These are phyloP conservation scores for Parotocinclus haroldoi DNA, from an alignment of 2,797 vertebrate species.

Conservation along the genomic window DNA sequence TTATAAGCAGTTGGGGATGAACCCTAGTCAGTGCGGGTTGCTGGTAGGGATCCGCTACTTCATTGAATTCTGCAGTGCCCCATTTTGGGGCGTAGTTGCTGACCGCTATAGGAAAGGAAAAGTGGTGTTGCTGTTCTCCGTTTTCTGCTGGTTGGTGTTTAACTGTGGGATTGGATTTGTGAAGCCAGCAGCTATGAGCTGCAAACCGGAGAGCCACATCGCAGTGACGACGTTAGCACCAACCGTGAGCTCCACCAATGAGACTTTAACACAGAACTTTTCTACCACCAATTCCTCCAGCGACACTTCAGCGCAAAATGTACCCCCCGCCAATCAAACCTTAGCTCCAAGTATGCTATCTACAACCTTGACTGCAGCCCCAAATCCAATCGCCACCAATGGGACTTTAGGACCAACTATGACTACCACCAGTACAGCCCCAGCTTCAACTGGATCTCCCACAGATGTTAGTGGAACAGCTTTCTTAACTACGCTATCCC, in stretches of 20 bases:
- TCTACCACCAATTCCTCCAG: background rate
- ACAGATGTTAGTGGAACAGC: background rate
- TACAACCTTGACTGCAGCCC: background rate
- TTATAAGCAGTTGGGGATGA: constrained; percentile 95
- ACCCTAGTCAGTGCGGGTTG: constrained; percentile 87
- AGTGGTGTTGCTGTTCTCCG: constrained; percentile 86
- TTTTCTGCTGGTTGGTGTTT: constrained; percentile 93
- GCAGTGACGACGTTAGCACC: constrained; percentile 2
- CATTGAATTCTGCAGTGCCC: constrained; percentile 98
- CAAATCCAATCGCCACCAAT: fast-evolving
- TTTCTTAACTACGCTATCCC: too few species aligned
- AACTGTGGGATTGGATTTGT: constrained; percentile 93
- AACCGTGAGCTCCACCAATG: background rate
- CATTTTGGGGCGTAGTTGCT: constrained; percentile 95
- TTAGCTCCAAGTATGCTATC: constrained; percentile 12
- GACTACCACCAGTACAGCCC: background rate
- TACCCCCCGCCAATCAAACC: constrained; percentile 26
- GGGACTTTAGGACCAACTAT: background rate
- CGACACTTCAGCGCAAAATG: background rate
- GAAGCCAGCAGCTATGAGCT: constrained; percentile 82
- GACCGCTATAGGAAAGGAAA: constrained; percentile 95
- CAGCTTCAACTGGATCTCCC: background rate
- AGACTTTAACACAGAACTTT: background rate
- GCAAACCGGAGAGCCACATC: constrained; percentile 63
- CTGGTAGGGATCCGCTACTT: constrained; percentile 96